Base-by-base conservation (phyloP, 2,797 vertebrate species). In the Ctenopoma kingsleyae region DNA sequence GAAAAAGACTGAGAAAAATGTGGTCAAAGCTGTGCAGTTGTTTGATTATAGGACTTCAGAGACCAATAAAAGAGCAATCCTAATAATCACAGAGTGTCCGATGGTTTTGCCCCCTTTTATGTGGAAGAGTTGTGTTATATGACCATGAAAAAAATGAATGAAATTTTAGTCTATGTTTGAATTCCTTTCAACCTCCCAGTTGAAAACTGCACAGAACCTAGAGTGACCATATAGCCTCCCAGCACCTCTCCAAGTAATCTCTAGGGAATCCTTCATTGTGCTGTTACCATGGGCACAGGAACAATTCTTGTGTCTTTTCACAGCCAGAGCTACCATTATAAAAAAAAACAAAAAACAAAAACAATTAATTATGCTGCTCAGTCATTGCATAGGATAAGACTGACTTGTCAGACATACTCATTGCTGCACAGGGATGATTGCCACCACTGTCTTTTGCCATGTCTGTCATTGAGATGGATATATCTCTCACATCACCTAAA, bases 241-340 rank as follows among this genome's bases (percentile, higher is more conserved):
- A 17, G 38, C 35, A 27, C 63, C 25, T 74, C 49, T 66, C 41
- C 59, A 54, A 6, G 71, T 64, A n/a, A 78, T 85, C 80, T 89
- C 63, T 22, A 49, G 73, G 77, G 66, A 86, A 76, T 75, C n/a
- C 16, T 81, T 78, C 69, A 71, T 76, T 74, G 61, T 65, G 59
- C 23, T 76, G 79, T 86, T 88, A 79, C 85, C 78, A 85, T 86
- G 74, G 74, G 52, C 74, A 86, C 77, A 35, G 52, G 51, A 76
- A 76, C 68, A 78, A 40, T 36, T 41, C 36, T 44, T 23, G 16
- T 60, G 22, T 57, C 13, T 59, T 67, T 41, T 55, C 30, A 51
- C 50, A 55, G 54, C 49, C 43, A 36, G 35, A 30, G 36, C 23
- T 53, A 59, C 53, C 67, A 32, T 76, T 70, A 71, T 55, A 19